phyloP scores from a whole-genome alignment of 64 coral and sea anemone genomes.

The Montipora capricornis region DNA sequence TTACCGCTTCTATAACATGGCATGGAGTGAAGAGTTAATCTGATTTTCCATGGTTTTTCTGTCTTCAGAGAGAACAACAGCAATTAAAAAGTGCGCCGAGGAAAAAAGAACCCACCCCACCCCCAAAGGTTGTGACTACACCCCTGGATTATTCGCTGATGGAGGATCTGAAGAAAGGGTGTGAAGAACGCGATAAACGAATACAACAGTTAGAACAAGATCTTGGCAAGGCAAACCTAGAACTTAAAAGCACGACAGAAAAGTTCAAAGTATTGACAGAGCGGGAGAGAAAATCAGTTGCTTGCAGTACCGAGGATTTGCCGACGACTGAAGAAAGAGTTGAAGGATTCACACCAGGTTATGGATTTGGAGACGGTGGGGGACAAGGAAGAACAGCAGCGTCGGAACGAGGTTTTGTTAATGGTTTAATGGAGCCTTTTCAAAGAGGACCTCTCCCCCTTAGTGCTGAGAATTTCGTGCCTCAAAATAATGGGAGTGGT shows the following conservation, averaged over 20 bases:
- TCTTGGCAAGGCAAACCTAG: slow-evolving; percentile 1
- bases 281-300: slow-evolving; percentile 38
- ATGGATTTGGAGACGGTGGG: background rate
- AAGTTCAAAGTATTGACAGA: slow-evolving; percentile 4
- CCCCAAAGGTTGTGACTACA: background rate
- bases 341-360: background rate
- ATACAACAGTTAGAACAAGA: slow-evolving; percentile 61
- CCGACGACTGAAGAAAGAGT: slow-evolving; percentile 26
- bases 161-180: slow-evolving; percentile 47
- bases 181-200: slow-evolving; percentile 43
- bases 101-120: slow-evolving; percentile 53
- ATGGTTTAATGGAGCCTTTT: background rate
- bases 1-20: too few species aligned
- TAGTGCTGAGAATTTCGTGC: background rate
- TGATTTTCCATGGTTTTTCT: background rate
- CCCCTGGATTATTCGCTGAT: slow-evolving; percentile 26
- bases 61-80: slow-evolving; percentile 80
- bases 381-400: background rate
- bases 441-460: background rate
- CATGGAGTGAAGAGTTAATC: too few species aligned
- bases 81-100: slow-evolving; percentile 65
- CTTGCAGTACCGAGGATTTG: slow-evolving; percentile 57
- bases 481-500: slow-evolving; percentile 10
- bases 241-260: slow-evolving; percentile 28
- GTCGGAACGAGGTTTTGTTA: background rate